Evolutionary conservation across 2,113 vertebrate genomes (phyloP).

Genomic region (Heliornis fulica): DNA sequence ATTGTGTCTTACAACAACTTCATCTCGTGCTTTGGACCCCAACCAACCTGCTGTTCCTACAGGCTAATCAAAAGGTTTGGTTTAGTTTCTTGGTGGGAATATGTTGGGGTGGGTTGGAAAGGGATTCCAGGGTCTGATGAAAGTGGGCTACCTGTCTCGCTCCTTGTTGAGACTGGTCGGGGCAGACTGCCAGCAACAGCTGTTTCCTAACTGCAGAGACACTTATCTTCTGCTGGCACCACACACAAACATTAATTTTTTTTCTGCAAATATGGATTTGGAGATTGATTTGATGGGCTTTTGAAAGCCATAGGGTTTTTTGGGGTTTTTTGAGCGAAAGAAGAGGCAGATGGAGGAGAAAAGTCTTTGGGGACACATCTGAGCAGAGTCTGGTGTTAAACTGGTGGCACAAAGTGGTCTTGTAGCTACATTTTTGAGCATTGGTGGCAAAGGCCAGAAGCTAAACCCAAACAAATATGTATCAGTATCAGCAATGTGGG

Average conservation of each 20-base stretch:
- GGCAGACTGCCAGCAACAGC: constrained; percentile 27
- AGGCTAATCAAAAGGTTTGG: neutral
- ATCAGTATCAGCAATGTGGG: neutral
- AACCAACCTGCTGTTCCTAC: neutral
- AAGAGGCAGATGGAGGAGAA: neutral
- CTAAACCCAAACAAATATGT: neutral
- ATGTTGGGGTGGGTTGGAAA: neutral
- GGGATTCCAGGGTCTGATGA: neutral
- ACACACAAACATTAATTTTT: neutral
- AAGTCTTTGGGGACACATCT: neutral
- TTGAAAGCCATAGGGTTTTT: neutral
- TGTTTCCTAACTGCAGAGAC: constrained; percentile 47
- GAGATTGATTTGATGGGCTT: neutral
- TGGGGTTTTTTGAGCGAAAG: neutral
- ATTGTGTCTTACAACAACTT: neutral
- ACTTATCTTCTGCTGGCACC: constrained; percentile 53
- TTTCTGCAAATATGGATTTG: neutral
- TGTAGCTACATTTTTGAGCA: neutral
- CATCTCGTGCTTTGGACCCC: neutral
- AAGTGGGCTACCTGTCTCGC: constrained; percentile 27
- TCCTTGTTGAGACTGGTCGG: neutral
- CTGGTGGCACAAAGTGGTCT: neutral
- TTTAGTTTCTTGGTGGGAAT: neutral
- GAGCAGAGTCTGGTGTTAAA: neutral
- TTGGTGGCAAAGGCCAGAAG: neutral